Percentiles rank a stretch among this genome's conserved stretches.
Conservation (phyloP, 2,113 vertebrate species). For the Jaculus jaculus region DNA sequence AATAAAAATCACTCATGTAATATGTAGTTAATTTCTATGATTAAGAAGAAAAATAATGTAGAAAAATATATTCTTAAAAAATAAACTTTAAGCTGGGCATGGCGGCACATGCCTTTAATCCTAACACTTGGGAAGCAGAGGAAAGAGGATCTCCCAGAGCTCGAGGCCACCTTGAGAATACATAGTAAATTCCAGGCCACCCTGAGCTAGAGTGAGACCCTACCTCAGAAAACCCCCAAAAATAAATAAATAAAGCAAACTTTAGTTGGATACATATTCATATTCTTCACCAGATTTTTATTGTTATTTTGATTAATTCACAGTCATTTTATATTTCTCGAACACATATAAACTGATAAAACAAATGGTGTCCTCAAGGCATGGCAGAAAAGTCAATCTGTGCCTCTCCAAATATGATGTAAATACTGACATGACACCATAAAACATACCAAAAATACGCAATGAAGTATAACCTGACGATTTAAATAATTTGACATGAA, state of each 20-base stretch:
- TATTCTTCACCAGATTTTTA: background rate
- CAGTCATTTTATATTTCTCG: background rate
- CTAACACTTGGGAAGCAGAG: no score
- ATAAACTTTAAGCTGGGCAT: background rate
- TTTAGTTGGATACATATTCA: constrained; percentile 6
- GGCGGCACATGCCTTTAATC: no score
- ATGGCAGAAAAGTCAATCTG: background rate
- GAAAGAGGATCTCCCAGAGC: no score
- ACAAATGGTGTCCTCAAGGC: background rate
- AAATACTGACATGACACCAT: constrained; percentile 48
- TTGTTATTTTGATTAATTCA: constrained; percentile 27
- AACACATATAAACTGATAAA: background rate
- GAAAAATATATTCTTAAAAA: background rate
- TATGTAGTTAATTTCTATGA: background rate
- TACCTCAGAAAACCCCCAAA: no score
- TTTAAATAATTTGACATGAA: constrained; percentile 34
- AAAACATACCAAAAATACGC: background rate
- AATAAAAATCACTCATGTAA: background rate
- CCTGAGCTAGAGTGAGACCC: no score
- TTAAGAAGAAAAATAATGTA: constrained; percentile 19
- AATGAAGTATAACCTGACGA: background rate
- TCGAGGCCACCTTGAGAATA: no score
- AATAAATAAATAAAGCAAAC: background rate
- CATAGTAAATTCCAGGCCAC: no score
- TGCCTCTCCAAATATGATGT: background rate